Evolutionary conservation across 2,113 vertebrate species (phyloP), one percentile per base, ranked within the genome.

Genomic region (Suricata suricatta): DNA sequence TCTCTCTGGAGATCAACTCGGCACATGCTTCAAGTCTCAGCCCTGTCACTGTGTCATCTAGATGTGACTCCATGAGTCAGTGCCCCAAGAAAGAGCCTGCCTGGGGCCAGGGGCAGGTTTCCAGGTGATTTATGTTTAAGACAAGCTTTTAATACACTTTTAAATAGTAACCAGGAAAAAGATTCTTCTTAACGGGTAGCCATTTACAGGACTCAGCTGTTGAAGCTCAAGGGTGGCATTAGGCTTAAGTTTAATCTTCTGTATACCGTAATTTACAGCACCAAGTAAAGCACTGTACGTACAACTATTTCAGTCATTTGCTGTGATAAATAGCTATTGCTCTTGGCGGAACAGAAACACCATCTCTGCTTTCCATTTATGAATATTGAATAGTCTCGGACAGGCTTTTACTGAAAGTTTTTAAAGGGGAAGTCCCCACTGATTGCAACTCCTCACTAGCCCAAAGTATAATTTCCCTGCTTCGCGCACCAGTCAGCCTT

Each of bases 191-290:
- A 98, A 98, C 90, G 57, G 96, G 98, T 87, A 97, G 96, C 98
- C 98, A 97, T 98, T 99, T 98, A 98, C 98, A 99, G 98, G 98
- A 95, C 95, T 99, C 98, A 98, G 98, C 98, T 98, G 98, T 98
- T 98, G 98, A 97, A 98, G 97, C 98, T 97, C 98, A 97, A 97
- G 97, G 98, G 95, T 97, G 97, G 98, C 95, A 98, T 98, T 98
- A 98, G 98, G 98, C 98, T 98, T 98, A 98, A 98, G 96, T 98
- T 98, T 98, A 98, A 98, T 99, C 98, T 98, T 98, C 97, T 98
- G 83, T 97, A 66, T 97, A 93, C 98, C 90, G 8, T 98, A 97
- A 98, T 98, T 98, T 98, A 98, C 97, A 98, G 97, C 95, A 14
- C 96, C 57, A 88, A 41, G 64, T 95, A 97, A 95, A 93, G 89